Conservation (phyloP, 2,797 vertebrate species). For the Catostomus latipinnis region DNA sequence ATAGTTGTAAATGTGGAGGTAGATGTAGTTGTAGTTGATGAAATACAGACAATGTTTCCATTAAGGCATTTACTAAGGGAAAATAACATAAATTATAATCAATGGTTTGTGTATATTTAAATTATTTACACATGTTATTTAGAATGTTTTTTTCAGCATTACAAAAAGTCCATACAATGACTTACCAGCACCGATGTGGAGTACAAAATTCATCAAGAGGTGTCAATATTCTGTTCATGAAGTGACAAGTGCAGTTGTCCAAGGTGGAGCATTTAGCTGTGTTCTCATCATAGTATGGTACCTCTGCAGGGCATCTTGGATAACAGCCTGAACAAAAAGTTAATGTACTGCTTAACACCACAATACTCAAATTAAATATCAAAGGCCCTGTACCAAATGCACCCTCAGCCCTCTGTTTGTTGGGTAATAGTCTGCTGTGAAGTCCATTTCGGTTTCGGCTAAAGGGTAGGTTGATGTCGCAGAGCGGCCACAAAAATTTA, state of each 20-base stretch:
- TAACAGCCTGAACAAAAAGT: conserved; percentile 79
- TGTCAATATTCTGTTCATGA: conserved; percentile 69
- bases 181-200: conserved; percentile 68
- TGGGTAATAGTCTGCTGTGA: no score
- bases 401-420: no score
- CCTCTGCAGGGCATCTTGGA: conserved; percentile 77
- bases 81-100: conserved; percentile 20
- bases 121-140: not conserved
- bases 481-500: no score
- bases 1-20: not conserved
- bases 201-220: conserved; percentile 55
- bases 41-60: conserved; percentile 62
- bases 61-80: conserved; percentile 64
- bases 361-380: no score
- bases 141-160: not conserved
- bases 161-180: conserved; percentile 7
- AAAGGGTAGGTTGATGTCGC: no score
- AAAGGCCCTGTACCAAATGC: no score
- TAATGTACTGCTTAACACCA: not conserved
- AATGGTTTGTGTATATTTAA: not conserved
- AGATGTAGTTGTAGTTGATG: conserved; percentile 2
- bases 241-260: conserved; percentile 79
- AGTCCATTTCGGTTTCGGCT: no score
- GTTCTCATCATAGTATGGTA: conserved; percentile 83
- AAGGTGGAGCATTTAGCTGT: conserved; percentile 75